Conservation (phyloP, 2,797 vertebrate genomes). For the Rhynchonycteris naso region DNA sequence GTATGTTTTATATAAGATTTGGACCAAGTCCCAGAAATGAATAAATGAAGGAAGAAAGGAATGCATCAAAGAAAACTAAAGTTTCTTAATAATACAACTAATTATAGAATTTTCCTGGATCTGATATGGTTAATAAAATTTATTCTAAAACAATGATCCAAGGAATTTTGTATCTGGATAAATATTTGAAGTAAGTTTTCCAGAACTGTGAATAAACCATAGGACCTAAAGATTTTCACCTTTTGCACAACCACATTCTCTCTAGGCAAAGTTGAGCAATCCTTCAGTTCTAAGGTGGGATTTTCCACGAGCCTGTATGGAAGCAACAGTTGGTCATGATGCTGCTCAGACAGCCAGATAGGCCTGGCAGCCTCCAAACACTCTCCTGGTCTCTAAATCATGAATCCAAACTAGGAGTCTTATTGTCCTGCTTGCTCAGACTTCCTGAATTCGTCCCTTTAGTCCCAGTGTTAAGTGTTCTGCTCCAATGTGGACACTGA, state of each 20-base stretch:
- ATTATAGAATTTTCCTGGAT: conserved; percentile 65
- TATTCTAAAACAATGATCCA: conserved; percentile 69
- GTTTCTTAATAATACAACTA: conserved; percentile 49
- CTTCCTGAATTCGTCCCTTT: not conserved
- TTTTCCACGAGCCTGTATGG: not conserved
- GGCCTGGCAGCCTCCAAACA: not conserved
- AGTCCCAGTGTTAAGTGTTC: not conserved
- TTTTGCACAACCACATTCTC: not conserved
- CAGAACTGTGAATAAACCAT: not conserved
- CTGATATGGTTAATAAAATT: conserved; percentile 62
- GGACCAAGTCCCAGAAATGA: conserved; percentile 60
- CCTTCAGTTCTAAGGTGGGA: not conserved
- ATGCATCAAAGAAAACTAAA: conserved; percentile 57
- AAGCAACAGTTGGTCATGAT: not conserved
- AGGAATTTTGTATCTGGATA: conserved; percentile 63
- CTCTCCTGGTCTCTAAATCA: not conserved
- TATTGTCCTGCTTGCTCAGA: not conserved
- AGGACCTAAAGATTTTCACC: not conserved
- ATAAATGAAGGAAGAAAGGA: conserved; percentile 57
- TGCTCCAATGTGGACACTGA: not conserved
- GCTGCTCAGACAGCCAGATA: not conserved
- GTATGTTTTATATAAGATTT: conserved; percentile 58
- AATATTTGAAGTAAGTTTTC: conserved; percentile 77
- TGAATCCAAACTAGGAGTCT: not conserved
- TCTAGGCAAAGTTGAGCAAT: not conserved